A percentile compares a stretch with the other conserved stretches of the same genome.
Conservation (phyloP, 2,113 vertebrate genomes). For the Tenrec ecaudatus region DNA sequence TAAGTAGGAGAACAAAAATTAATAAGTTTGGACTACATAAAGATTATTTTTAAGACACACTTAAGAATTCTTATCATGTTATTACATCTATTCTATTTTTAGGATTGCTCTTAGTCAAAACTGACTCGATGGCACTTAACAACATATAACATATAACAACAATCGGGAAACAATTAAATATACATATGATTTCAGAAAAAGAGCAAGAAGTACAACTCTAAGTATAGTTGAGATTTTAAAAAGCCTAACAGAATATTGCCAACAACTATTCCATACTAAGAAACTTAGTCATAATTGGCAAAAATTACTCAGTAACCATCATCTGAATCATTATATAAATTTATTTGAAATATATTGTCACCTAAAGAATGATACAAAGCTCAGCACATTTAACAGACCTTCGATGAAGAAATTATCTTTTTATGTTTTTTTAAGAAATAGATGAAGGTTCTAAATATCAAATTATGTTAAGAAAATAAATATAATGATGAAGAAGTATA, state of each 20-base stretch:
- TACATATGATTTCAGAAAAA: background rate
- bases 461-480: background rate
- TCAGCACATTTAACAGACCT: background rate
- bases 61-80: background rate
- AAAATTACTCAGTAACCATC: background rate
- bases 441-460: background rate
- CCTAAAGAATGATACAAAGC: background rate
- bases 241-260: background rate
- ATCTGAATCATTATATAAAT: background rate
- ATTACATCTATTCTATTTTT: too few relatives aligned
- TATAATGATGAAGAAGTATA: background rate
- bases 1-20: background rate
- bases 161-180: background rate
- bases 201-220: background rate
- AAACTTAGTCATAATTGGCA: background rate
- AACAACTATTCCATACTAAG: background rate
- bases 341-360: too few relatives aligned
- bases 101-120: too few relatives aligned
- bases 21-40: background rate
- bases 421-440: background rate
- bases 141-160: background rate
- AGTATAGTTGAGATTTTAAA: constrained; percentile 9
- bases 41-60: background rate
- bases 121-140: background rate
- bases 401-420: constrained; percentile 27